Evolutionary conservation across 2,888 invertebrate species (phyloP).

Genomic region (Synanthedon myopaeformis): DNA sequence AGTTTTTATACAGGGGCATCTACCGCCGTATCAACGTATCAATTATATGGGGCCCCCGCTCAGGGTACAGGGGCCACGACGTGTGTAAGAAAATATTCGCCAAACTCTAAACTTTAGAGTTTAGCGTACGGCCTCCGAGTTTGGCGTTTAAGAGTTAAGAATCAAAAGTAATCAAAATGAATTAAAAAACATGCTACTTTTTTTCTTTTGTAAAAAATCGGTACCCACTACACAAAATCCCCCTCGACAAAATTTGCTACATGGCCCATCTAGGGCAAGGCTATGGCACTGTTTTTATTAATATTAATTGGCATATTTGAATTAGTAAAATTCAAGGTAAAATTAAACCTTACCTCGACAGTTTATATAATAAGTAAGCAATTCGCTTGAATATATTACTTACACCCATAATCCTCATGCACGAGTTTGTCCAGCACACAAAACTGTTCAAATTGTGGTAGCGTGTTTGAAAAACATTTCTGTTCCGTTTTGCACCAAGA

Average conservation of each 20-base stretch:
- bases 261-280: no score
- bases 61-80: no score
- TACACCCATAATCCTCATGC: conserved; percentile 33
- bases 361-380: not conserved
- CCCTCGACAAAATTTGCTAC: no score
- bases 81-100: no score
- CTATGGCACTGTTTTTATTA: not conserved
- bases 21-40: no score
- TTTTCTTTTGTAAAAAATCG: not conserved
- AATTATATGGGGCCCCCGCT: no score
- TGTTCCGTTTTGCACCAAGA: conserved; percentile 46
- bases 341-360: not conserved
- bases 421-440: conserved; percentile 34
- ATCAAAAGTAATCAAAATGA: no score
- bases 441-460: conserved; percentile 19
- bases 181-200: no score
- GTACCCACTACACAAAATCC: not conserved
- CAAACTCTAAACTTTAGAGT: no score
- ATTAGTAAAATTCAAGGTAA: not conserved
- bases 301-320: not conserved
- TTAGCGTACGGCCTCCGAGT: no score
- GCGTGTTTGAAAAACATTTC: conserved; percentile 41
- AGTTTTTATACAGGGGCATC: no score
- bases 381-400: conserved; percentile 8
- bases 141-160: no score